A percentile compares a stretch with the other conserved stretches of the same genome.
Conservation (phyloP, 2,888 invertebrate species). For the Eupithecia vulgata region DNA sequence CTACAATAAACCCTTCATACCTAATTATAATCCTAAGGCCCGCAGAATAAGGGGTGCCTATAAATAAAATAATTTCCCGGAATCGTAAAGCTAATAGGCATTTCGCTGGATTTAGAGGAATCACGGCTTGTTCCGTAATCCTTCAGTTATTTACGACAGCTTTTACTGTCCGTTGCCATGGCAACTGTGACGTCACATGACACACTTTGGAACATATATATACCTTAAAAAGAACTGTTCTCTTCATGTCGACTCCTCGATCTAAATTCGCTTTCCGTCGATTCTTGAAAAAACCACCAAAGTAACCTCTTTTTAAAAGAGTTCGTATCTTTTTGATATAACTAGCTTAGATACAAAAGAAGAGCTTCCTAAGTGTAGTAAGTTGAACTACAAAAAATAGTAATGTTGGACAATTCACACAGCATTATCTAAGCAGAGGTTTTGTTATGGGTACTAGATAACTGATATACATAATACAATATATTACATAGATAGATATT, state of each 20-base stretch:
- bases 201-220: not conserved
- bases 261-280: no score
- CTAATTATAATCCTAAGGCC: not conserved
- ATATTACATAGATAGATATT: no score
- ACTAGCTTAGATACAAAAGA: not conserved
- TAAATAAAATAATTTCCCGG: slow-evolving; percentile 19
- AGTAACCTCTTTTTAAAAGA: no score
- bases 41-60: not conserved
- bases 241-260: no score
- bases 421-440: no score
- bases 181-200: slow-evolving; percentile 43
- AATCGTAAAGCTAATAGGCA: slow-evolving; percentile 15
- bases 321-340: no score
- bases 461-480: no score
- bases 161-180: slow-evolving; percentile 60
- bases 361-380: not conserved
- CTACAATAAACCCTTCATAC: not conserved
- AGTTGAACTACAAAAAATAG: no score
- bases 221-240: no score
- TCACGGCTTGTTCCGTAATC: slow-evolving; percentile 58
- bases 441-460: no score
- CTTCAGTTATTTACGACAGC: slow-evolving; percentile 58
- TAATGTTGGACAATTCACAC: no score
- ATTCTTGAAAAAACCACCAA: no score
- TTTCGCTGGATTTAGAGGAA: slow-evolving; percentile 25